Evolutionary conservation across 2,113 vertebrate genomes (phyloP).

Genomic region (Axis porcinus): DNA sequence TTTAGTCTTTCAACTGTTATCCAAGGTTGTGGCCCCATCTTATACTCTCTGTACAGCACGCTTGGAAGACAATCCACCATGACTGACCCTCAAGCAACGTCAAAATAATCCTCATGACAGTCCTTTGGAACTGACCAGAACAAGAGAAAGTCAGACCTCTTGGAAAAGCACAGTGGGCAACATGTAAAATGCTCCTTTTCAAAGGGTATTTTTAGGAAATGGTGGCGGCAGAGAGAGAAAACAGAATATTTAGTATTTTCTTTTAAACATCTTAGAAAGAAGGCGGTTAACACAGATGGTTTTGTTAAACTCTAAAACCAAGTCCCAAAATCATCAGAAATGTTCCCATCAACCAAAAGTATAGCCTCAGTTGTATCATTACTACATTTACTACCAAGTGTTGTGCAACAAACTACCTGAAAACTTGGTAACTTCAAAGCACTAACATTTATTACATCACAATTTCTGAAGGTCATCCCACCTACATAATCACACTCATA

Average conservation of each 20-base stretch:
- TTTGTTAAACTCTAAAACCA: background rate
- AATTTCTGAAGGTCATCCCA: background rate
- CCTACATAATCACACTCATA: background rate
- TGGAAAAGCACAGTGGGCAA: background rate
- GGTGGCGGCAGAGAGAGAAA: background rate
- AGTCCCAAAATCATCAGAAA: background rate
- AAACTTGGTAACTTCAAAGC: background rate
- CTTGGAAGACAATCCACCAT: background rate
- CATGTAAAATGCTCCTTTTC: background rate
- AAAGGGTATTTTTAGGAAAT: background rate
- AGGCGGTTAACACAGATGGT: background rate
- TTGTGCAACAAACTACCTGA: background rate
- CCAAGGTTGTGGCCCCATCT: background rate
- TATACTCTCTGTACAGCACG: background rate
- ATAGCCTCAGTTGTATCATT: background rate
- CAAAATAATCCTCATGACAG: background rate
- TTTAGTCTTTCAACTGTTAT: background rate
- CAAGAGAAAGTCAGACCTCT: background rate
- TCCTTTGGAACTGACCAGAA: background rate
- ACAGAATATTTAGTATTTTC: accelerated
- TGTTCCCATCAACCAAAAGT: background rate
- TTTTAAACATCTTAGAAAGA: background rate
- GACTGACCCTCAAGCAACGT: background rate
- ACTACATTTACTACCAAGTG: background rate
- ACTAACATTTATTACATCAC: background rate